Base-by-base conservation (phyloP, 2,888 invertebrate species). In the Aelia acuminata region DNA sequence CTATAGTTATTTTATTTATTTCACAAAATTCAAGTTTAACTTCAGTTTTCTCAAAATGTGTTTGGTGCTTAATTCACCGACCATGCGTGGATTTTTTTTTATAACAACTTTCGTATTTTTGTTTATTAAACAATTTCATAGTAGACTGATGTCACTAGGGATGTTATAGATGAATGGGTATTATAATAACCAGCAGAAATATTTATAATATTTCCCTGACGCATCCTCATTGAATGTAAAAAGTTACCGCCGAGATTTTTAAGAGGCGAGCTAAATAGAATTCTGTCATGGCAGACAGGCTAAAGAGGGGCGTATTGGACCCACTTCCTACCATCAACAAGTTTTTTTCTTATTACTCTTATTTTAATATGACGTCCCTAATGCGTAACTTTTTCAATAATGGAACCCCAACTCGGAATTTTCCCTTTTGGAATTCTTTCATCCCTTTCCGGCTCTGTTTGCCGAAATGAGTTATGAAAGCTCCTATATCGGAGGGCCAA, bases 341-440 rank as follows among this genome's bases (percentile, higher is more conserved):
- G 43, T n/a, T 80, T 47, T 43, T 80, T n/a, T 50, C 10, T 39
- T 20, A 35, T 43, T 80, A 43, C n/a, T 63, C 48, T 47, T 70
- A 47, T 87, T 87, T 87, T 87, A 87, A 87, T 87, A 87, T 87
- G 87, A 87, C 87, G 87, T 87, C 22, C 57, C 57, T 35, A 70
- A 70, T 26, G 87, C 57, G 57, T 87, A 87, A 87, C 87, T 87
- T 87, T 87, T 87, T 87, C 87, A 87, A 87, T 87, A 87, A 87
- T 87, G 70, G 87, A 50, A 47, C 43, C 47, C n/a, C 31, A 85
- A 50, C 53, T 85, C 43, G 4, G 87, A 87, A 87, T 87, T 87
- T 48, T 70, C 70, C 63, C 43, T 87, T 87, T 87, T 63, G 53
- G 47, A 87, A 87, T 70, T 70, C 48, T 70, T 70, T 87, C 63